phyloP scores from a whole-genome alignment of 2,797 vertebrate species.

The Tachyglossus aculeatus region DNA sequence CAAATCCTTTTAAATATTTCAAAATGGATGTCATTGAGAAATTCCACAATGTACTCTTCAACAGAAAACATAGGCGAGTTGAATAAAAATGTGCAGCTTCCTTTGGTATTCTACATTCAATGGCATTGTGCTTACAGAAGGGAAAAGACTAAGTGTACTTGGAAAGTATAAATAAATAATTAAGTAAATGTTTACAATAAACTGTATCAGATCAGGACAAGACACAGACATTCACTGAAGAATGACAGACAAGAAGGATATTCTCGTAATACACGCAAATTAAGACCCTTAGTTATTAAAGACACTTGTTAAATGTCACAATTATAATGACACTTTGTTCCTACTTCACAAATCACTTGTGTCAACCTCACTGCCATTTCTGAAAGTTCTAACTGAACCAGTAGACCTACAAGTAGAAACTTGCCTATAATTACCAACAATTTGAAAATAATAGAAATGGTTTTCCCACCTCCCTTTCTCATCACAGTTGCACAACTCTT shows the following conservation, averaged over 20 bases:
- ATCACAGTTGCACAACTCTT: background rate
- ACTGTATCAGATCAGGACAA: conserved; percentile 54
- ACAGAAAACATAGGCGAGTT: too few species aligned
- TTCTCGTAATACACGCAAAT: background rate
- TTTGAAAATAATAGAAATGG: conserved; percentile 28
- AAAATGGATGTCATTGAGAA: background rate
- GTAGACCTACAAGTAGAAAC: background rate
- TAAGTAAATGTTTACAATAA: conserved; percentile 49
- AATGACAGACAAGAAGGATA: conserved; percentile 46
- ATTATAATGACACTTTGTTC: too few species aligned
- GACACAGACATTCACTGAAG: conserved; percentile 43
- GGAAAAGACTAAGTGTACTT: background rate
- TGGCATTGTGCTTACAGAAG: background rate
- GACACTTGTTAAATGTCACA: conserved; percentile 9
- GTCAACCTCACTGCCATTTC: background rate
- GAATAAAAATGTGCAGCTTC: fast-evolving
- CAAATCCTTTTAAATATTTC: background rate
- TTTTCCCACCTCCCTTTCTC: background rate
- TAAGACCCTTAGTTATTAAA: conserved; percentile 24
- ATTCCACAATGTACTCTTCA: background rate
- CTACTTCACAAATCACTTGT: conserved; percentile 26
- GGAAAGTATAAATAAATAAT: conserved; percentile 38
- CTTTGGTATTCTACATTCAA: background rate
- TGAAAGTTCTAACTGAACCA: conserved; percentile 14
- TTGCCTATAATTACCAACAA: background rate